A percentile compares a stretch with the other conserved stretches of the same genome.
Evolutionary conservation across 2,888 invertebrate genomes (phyloP).

Genomic region (Sinodicranocentrus sp.): DNA sequence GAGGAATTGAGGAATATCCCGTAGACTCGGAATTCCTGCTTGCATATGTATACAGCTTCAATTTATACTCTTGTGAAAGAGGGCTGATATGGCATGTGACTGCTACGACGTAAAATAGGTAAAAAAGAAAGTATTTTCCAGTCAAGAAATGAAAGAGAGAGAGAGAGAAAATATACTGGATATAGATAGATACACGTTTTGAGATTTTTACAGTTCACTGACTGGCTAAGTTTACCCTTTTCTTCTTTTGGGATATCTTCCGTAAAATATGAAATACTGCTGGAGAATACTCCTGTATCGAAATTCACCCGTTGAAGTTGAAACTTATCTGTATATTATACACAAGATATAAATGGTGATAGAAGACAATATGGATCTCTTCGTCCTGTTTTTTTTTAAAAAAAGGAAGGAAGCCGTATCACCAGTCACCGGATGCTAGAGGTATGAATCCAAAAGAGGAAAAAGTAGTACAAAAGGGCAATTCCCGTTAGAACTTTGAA

Average conservation of each 20-base stretch:
- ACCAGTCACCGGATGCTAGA: slow-evolving; percentile 55
- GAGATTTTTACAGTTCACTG: slow-evolving; percentile 52
- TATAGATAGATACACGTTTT: slow-evolving; percentile 42
- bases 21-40: slow-evolving; percentile 58
- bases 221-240: slow-evolving; percentile 41
- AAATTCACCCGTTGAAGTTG: neutral
- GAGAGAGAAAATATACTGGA: slow-evolving; percentile 9
- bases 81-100: too few relatives aligned
- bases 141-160: too few relatives aligned
- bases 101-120: neutral
- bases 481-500: slow-evolving; percentile 20
- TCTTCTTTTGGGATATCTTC: slow-evolving; percentile 19
- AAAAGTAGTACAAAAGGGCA: slow-evolving; percentile 51
- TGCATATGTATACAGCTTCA: neutral
- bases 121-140: neutral
- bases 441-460: slow-evolving; percentile 31
- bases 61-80: too few relatives aligned
- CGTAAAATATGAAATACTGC: slow-evolving; percentile 36
- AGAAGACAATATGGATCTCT: too few relatives aligned
- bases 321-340: neutral
- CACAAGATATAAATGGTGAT: too few relatives aligned
- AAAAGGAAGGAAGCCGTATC: slow-evolving; percentile 52
- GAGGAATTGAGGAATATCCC: slow-evolving; percentile 47
- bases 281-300: slow-evolving; percentile 6
- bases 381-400: slow-evolving; percentile 19